phyloP scores from a whole-genome alignment of 2,113 vertebrate species.

The Phaethornis superciliosus region DNA sequence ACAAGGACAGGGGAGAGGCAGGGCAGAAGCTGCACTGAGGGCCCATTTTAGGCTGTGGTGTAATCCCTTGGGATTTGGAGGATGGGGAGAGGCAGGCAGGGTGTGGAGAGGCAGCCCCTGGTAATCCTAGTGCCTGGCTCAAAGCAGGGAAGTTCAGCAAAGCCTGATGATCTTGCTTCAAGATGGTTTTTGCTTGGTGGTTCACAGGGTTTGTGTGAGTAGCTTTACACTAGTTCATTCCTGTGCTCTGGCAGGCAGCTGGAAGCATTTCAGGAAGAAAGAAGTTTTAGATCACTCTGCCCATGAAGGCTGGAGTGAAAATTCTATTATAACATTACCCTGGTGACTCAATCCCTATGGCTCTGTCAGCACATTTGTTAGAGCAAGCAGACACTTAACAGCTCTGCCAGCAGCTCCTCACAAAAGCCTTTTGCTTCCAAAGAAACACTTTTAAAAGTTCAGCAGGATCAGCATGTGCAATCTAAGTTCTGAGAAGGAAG shows the following conservation, averaged over 20 bases:
- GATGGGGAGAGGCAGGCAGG: neutral
- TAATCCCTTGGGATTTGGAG: neutral
- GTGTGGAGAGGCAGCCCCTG: neutral
- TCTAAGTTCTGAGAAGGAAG: neutral
- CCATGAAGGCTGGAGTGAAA: slow-evolving; percentile 6
- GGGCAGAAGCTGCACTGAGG: neutral
- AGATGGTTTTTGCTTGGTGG: neutral
- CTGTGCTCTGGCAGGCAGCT: slow-evolving; percentile 28
- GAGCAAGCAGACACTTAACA: neutral
- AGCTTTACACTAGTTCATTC: neutral
- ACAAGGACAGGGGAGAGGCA: neutral
- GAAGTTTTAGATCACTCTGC: slow-evolving; percentile 31
- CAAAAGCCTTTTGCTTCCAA: slow-evolving; percentile 16
- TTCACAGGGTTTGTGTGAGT: neutral
- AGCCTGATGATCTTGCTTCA: neutral
- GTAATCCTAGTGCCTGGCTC: neutral
- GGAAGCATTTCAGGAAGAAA: neutral
- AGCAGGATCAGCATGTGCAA: neutral
- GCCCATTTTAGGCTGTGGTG: neutral
- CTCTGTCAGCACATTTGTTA: slow-evolving; percentile 56
- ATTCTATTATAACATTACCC: slow-evolving; percentile 34
- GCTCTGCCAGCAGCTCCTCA: slow-evolving; percentile 43
- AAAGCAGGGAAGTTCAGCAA: neutral
- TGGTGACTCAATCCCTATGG: neutral
- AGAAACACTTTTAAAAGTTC: slow-evolving; percentile 12